A percentile compares a stretch with the other conserved stretches of the same genome.
phyloP scores from a whole-genome alignment of 2,797 vertebrate species.

The Craterocephalus amniculus region DNA sequence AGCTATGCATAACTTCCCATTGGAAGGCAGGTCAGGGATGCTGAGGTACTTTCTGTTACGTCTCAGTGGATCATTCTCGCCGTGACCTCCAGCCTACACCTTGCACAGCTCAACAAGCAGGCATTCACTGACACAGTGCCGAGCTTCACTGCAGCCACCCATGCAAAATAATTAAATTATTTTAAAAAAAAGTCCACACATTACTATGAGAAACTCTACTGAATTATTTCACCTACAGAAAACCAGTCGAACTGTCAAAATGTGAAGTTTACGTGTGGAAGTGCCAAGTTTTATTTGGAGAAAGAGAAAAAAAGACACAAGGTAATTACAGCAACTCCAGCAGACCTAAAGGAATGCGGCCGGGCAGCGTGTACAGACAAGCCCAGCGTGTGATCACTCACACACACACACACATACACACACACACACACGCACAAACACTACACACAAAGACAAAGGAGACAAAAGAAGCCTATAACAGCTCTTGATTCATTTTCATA shows the following conservation, averaged over 20 bases:
- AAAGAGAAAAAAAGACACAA: constrained; percentile 43
- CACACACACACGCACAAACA: constrained; percentile 22
- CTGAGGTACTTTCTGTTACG: constrained; percentile 46
- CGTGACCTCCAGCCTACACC: constrained; percentile 48
- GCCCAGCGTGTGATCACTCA: constrained; percentile 62
- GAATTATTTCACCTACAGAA: background rate
- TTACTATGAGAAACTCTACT: background rate
- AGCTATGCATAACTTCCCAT: constrained; percentile 51
- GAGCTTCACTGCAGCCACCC: constrained; percentile 8
- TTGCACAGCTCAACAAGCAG: constrained; percentile 41
- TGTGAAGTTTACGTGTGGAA: constrained; percentile 35
- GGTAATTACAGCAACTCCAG: constrained; percentile 68
- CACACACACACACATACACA: constrained; percentile 24
- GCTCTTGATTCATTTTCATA: constrained; percentile 28
- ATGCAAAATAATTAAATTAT: background rate
- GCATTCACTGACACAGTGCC: constrained; percentile 10
- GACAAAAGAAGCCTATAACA: constrained; percentile 56
- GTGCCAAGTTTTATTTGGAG: constrained; percentile 45
- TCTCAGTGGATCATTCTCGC: constrained; percentile 40
- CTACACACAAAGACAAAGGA: constrained; percentile 18
- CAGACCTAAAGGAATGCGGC: constrained; percentile 77
- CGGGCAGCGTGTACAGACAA: constrained; percentile 70
- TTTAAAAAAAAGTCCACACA: background rate
- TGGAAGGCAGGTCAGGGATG: constrained; percentile 49
- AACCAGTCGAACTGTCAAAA: constrained; percentile 8